Evolutionary conservation across 2,113 vertebrate genomes (phyloP).

Genomic region (Callopanchax toddi): DNA sequence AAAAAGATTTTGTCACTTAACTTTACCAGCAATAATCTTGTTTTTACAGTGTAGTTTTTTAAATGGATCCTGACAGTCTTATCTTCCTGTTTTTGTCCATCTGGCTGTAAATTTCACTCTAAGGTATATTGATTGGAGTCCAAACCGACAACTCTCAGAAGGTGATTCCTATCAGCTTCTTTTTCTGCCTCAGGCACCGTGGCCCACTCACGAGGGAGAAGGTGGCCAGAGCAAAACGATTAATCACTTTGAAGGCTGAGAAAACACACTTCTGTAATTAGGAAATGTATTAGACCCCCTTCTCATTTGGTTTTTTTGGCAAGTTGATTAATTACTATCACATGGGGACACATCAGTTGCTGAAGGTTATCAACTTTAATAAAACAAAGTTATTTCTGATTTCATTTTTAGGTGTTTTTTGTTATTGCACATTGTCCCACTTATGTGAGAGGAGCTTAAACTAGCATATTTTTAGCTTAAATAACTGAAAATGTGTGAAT

Average conservation of each 20-base stretch:
- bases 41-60: constrained; percentile 21
- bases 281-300: constrained; percentile 59
- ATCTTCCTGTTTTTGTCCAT: constrained; percentile 53
- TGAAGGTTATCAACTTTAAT: constrained; percentile 25
- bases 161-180: constrained; percentile 38
- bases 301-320: constrained; percentile 64
- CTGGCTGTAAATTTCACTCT: constrained; percentile 44
- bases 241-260: constrained; percentile 77
- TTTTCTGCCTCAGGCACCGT: constrained; percentile 44
- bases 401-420: neutral
- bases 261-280: constrained; percentile 77
- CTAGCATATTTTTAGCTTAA: too few relatives aligned
- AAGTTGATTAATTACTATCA: constrained; percentile 79
- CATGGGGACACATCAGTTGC: constrained; percentile 39
- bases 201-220: constrained; percentile 57
- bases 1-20: constrained; percentile 32
- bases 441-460: too few relatives aligned
- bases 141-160: constrained; percentile 18
- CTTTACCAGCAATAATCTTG: constrained; percentile 56
- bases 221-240: constrained; percentile 67
- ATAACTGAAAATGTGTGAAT: too few relatives aligned
- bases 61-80: constrained; percentile 34
- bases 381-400: constrained; percentile 24
- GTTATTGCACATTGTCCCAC: too few relatives aligned
- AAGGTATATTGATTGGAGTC: constrained; percentile 45